These are phyloP conservation scores for Lycia hirtaria DNA, from an alignment of 2,888 invertebrate species.

Conservation along the genomic window DNA sequence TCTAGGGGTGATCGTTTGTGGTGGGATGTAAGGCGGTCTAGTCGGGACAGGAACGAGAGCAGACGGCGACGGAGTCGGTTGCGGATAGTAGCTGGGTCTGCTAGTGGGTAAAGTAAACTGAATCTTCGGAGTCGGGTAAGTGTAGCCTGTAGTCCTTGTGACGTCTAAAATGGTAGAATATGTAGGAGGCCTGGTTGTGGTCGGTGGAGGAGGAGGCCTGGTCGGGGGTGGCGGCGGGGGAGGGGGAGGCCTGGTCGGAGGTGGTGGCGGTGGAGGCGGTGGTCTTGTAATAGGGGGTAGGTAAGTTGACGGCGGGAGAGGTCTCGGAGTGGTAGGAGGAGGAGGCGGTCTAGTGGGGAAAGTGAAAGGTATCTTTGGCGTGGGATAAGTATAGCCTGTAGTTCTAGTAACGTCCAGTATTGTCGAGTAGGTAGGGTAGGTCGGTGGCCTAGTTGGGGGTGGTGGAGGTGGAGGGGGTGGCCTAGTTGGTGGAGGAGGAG, in stretches of 20 bases:
- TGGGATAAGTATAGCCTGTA: constrained; percentile 61
- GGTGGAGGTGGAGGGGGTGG: constrained; percentile 37
- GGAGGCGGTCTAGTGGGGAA: constrained; percentile 34
- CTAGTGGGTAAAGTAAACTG: constrained; percentile 60
- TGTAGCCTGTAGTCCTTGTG: constrained; percentile 60
- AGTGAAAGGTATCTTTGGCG: constrained; percentile 48
- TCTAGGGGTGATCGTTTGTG: constrained; percentile 29
- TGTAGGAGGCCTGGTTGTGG: constrained; percentile 42
- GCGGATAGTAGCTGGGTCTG: constrained; percentile 28
- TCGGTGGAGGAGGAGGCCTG: constrained; percentile 37
- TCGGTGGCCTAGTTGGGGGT: constrained; percentile 35
- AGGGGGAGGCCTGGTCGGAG: constrained; percentile 28
- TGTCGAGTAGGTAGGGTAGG: constrained; percentile 37
- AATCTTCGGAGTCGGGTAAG: constrained; percentile 58
- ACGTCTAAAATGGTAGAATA: constrained; percentile 45
- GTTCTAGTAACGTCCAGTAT: constrained; percentile 44
- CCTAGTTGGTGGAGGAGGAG: constrained; percentile 39
- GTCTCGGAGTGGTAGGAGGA: constrained; percentile 34
- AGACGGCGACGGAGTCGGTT: constrained; percentile 37
- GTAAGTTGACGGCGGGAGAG: constrained; percentile 38
- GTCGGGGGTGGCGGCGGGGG: constrained; percentile 31
- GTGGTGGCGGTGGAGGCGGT: constrained; percentile 29
- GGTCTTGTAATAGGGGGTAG: constrained; percentile 27
- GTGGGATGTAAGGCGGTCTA: constrained; percentile 29
- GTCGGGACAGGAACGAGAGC: constrained; percentile 41